Evolutionary conservation across 2,113 vertebrate genomes (phyloP), one percentile per base, ranked within the genome.

Genomic region (Phrynocephalus versicolor): DNA sequence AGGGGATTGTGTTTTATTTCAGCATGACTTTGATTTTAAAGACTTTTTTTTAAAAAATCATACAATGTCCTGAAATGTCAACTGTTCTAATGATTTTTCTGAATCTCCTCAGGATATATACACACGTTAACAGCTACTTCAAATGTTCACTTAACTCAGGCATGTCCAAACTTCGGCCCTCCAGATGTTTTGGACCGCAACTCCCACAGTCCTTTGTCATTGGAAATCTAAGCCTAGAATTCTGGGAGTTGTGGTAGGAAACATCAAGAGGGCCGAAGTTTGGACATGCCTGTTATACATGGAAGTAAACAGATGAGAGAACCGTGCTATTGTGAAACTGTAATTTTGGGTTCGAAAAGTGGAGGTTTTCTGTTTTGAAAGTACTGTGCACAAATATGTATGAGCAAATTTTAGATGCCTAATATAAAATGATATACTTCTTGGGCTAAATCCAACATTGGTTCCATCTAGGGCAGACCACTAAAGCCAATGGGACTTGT

Each of bases 51-150:
- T 79, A 71, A 77, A 65, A n/a, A 78, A 35, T 70, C 62, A 78
- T 85, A 71, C 27, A 41, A 71, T 27, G 39, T 85, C 79, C 71
- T 62, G 64, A 79, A 60, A 79, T 41, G 77, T 16, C n/a, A 71
- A 55, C 7, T 39, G 35, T 67, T 71, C 9, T 85, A 35, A 85
- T 33, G 35, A 85, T 79, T 79, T 79, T 62, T 55, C 57, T 62
- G 57, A 62, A 45, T 45, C 19, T 18, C 58, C 58, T 60, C 27
- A 60, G 65, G 70, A 79, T 37, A 30, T 14, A 72, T 73, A 57
- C 10, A 30, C 57, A n/a, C 62, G 65, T 71, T 78, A 87, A 72
- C 51, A 72, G 51, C 37, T 69, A 79, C 27, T 85, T 71, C 62
- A 60, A 79, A 71, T 79, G n/a, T n/a, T n/a, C n/a, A n/a, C n/a